Evolutionary conservation across 1,140 invertebrate species (phyloP).

Genomic region (Brachionus angularis): DNA sequence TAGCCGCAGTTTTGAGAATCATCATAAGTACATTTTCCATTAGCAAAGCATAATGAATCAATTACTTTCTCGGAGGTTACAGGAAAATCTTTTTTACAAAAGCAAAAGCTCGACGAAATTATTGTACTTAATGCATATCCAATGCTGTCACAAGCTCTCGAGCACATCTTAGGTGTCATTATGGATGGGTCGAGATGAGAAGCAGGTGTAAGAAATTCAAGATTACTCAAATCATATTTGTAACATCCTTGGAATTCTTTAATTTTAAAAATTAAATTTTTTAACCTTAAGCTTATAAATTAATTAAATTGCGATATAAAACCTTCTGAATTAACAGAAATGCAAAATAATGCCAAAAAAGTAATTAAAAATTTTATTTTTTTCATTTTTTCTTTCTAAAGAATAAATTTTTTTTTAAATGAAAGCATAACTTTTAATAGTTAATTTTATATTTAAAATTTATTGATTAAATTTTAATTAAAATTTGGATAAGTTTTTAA

Average conservation of each 20-base stretch:
- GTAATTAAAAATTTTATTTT: too few relatives aligned
- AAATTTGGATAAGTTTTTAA: too few relatives aligned
- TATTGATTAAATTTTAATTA: too few relatives aligned
- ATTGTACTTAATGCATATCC: slow-evolving; percentile 21
- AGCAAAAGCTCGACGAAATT: neutral
- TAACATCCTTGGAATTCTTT: slow-evolving; percentile 11
- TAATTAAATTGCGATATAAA: too few relatives aligned
- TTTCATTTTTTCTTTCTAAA: too few relatives aligned
- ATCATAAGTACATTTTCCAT: neutral
- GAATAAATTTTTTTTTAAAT: too few relatives aligned
- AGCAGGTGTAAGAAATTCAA: slow-evolving; percentile 20
- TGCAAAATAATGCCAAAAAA: too few relatives aligned
- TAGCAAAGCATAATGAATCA: neutral
- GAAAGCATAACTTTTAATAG: too few relatives aligned
- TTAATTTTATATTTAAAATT: too few relatives aligned
- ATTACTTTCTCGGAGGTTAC: neutral
- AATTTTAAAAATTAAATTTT: neutral
- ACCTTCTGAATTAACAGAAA: too few relatives aligned
- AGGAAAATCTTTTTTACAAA: neutral
- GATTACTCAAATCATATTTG: neutral
- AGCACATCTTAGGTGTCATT: neutral
- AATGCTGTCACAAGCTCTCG: slow-evolving; percentile 13
- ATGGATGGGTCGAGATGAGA: slow-evolving; percentile 15
- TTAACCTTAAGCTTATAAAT: too few relatives aligned
- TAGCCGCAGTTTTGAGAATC: too few relatives aligned